Conservation (phyloP, 2,888 invertebrate genomes). For the Hedychridium roseum region DNA sequence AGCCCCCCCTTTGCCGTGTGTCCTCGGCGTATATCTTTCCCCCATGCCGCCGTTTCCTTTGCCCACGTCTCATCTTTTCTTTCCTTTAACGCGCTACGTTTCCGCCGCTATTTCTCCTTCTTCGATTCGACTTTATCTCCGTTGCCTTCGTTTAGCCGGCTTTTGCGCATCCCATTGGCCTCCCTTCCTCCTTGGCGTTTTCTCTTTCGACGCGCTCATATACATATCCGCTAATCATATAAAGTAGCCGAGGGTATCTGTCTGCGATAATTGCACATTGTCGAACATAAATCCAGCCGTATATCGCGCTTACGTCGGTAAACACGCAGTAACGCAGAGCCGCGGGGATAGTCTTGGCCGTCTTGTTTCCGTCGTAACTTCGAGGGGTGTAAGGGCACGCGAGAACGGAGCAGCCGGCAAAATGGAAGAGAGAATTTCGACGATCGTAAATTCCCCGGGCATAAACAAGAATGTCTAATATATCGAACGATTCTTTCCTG, state of each 20-base stretch:
- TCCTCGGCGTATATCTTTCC: no score
- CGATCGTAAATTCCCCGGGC: slow-evolving; percentile 15
- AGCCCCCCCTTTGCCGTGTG: no score
- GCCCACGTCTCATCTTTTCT: no score
- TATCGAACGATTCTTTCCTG: no score
- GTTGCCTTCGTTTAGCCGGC: neutral
- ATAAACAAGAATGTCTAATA: no score
- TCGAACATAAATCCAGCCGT: slow-evolving; percentile 48
- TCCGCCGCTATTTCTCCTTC: neutral
- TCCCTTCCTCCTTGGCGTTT: slow-evolving; percentile 1
- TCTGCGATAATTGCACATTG: slow-evolving; percentile 47
- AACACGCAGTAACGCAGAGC: no score
- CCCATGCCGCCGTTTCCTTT: no score
- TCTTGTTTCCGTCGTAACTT: no score
- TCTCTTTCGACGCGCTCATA: slow-evolving; percentile 8
- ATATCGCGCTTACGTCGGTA: slow-evolving; percentile 37
- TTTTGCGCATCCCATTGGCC: neutral
- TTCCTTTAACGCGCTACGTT: no score
- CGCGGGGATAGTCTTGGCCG: no score
- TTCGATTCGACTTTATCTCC: no score
- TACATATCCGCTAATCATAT: slow-evolving; percentile 40
- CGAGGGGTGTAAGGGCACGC: slow-evolving; percentile 34
- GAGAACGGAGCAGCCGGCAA: slow-evolving; percentile 27
- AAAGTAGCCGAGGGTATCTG: slow-evolving; percentile 39
- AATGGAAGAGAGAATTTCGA: slow-evolving; percentile 10